A percentile compares a stretch with the other conserved stretches of the same genome.
Conservation (phyloP, 1,140 invertebrate species). For the Drosophila trapezifrons region DNA sequence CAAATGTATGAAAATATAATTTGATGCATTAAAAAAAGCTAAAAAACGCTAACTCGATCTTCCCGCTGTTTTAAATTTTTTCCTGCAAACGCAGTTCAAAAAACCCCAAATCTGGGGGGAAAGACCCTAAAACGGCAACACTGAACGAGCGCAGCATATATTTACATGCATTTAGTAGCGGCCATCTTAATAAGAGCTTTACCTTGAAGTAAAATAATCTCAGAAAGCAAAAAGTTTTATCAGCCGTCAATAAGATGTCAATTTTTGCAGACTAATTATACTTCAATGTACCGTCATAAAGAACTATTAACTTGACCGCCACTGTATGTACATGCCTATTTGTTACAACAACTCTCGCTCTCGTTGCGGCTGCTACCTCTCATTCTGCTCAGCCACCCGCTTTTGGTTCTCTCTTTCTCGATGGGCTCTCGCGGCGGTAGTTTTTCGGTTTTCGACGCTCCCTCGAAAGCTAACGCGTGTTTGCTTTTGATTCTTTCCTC, state of each 20-base stretch:
- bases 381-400: slow-evolving; percentile 9
- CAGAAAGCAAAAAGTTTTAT: no score
- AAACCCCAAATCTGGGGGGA: no score
- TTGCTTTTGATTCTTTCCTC: slow-evolving; percentile 80
- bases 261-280: no score
- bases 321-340: slow-evolving; percentile 11
- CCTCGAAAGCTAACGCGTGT: slow-evolving; percentile 59
- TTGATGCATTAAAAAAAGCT: no score
- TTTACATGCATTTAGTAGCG: not conserved
- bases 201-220: not conserved
- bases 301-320: not conserved
- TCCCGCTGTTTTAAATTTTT: no score
- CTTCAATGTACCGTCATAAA: no score
- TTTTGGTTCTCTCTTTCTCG: slow-evolving; percentile 20
- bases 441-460: slow-evolving; percentile 54
- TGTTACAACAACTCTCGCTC: slow-evolving; percentile 54
- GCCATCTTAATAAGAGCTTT: slow-evolving; percentile 9
- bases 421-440: slow-evolving; percentile 41
- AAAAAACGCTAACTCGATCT: no score
- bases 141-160: no score
- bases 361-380: slow-evolving; percentile 26
- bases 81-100: no score
- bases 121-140: no score
- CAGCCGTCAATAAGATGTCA: no score
- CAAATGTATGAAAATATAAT: no score